Evolutionary conservation across 2,888 invertebrate species (phyloP).

Genomic region (Phrixothrix hirtus): DNA sequence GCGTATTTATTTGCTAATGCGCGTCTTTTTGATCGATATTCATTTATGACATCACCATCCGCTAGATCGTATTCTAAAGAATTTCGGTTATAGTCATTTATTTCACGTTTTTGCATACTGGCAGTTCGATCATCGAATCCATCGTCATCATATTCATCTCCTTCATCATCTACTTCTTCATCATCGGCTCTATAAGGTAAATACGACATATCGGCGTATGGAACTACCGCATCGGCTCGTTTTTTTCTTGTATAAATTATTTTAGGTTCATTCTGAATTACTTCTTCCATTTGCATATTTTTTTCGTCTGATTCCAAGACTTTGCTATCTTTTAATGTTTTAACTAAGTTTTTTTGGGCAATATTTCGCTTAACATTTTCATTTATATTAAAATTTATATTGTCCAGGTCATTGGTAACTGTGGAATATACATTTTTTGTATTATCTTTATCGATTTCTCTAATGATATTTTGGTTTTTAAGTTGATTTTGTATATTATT

Average conservation of each 20-base stretch:
- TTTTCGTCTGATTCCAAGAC: too few relatives aligned
- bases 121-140: conserved; percentile 58
- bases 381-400: too few relatives aligned
- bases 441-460: too few relatives aligned
- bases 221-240: conserved; percentile 48
- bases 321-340: too few relatives aligned
- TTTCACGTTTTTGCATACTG: conserved; percentile 45
- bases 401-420: too few relatives aligned
- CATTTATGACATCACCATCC: conserved; percentile 3
- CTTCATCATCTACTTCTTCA: conserved; percentile 58
- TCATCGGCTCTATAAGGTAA: conserved; percentile 47
- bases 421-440: too few relatives aligned
- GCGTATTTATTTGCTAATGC: conserved; percentile 24
- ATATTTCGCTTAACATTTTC: too few relatives aligned
- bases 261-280: background rate
- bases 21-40: conserved; percentile 12
- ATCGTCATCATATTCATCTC: conserved; percentile 59
- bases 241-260: conserved; percentile 38
- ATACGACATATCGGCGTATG: conserved; percentile 55
- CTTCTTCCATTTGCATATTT: too few relatives aligned
- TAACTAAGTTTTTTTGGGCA: too few relatives aligned
- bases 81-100: conserved; percentile 14
- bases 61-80: conserved; percentile 9
- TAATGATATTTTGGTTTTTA: too few relatives aligned
- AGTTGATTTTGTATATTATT: too few relatives aligned